phyloP scores from a whole-genome alignment of 2,113 vertebrate species.

The Phainopepla nitens region DNA sequence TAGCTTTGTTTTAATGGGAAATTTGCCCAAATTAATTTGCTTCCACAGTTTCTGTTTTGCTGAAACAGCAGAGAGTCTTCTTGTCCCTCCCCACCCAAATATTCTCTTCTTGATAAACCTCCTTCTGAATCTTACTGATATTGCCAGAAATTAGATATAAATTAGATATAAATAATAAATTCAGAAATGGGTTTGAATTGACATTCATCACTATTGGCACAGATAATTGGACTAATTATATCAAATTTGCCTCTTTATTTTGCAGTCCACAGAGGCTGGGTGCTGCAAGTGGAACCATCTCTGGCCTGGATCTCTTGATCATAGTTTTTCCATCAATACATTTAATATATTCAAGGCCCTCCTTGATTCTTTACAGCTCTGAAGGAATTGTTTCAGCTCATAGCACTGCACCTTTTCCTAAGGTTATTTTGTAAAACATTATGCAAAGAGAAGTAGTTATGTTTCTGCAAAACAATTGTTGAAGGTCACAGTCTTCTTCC shows the following conservation, averaged over 20 bases:
- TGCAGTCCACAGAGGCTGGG: not conserved
- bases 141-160: not conserved
- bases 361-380: not conserved
- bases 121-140: not conserved
- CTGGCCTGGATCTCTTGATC: not conserved
- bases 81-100: not conserved
- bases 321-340: not conserved
- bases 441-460: not conserved
- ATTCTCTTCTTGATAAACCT: not conserved
- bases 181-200: not conserved
- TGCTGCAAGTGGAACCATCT: not conserved
- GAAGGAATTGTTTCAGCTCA: not conserved
- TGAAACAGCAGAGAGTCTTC: slow-evolving; percentile 25
- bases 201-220: not conserved
- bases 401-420: not conserved
- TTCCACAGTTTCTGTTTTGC: not conserved
- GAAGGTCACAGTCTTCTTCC: slow-evolving; percentile 13
- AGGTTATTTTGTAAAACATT: not conserved
- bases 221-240: not conserved
- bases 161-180: not conserved
- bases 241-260: not conserved
- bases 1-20: slow-evolving; percentile 27
- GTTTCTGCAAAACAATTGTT: slow-evolving; percentile 18
- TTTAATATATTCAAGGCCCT: not conserved
- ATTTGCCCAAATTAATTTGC: slow-evolving; percentile 36